phyloP scores from a whole-genome alignment of 30 jellyfish, hydroid and myxozoan genomes.

The Mastigias papua region DNA sequence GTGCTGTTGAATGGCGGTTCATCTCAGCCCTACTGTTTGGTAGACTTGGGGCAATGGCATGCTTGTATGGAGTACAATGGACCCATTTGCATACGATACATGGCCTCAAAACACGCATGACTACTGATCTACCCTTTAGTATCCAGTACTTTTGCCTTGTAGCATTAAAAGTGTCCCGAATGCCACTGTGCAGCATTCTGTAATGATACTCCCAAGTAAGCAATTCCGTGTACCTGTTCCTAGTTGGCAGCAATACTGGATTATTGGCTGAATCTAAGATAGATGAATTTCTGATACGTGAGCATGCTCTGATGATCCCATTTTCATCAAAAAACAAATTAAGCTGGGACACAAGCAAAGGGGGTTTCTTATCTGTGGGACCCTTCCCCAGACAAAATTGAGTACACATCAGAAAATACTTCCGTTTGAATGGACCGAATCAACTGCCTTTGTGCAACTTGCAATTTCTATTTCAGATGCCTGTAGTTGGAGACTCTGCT shows the following conservation, averaged over 20 bases:
- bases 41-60: constrained; percentile 1
- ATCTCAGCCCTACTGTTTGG: constrained; percentile 25
- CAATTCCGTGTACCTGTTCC: constrained; percentile 16
- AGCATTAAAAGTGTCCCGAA: constrained; percentile 18
- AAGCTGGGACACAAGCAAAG: constrained; percentile 23
- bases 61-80: constrained; percentile 16
- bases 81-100: constrained; percentile 39
- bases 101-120: background rate
- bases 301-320: constrained; percentile 2
- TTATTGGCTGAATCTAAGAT: background rate
- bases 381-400: background rate
- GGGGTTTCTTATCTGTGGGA: constrained; percentile 21
- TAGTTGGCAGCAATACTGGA: constrained; percentile 14
- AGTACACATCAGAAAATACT: constrained; percentile 19
- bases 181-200: constrained; percentile 20
- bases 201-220: constrained; percentile 4
- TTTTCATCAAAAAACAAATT: constrained; percentile 28
- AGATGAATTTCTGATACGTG: constrained; percentile 20
- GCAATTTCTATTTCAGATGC: constrained; percentile 29
- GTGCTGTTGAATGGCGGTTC: constrained; percentile 19
- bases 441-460: constrained; percentile 9
- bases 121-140: constrained; percentile 14
- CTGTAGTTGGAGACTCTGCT: background rate
- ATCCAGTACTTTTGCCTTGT: constrained; percentile 29
- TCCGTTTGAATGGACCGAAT: constrained; percentile 28